phyloP scores from a whole-genome alignment of 2,113 vertebrate genomes.

The Prunella himalayana region DNA sequence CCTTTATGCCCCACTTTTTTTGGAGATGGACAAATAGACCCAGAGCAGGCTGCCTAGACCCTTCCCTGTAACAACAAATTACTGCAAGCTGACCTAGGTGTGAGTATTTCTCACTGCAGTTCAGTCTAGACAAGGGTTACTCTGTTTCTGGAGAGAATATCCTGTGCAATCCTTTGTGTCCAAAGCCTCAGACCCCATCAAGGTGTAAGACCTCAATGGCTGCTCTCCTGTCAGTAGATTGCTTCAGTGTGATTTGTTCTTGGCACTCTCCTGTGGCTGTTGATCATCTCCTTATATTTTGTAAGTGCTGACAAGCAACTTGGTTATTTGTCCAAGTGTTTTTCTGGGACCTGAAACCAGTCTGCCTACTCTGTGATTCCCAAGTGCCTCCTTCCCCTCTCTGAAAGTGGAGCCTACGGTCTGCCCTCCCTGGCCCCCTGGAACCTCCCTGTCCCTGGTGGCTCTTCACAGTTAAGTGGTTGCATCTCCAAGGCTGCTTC shows the following conservation, averaged over 20 bases:
- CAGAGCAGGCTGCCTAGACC: neutral
- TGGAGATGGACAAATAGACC: neutral
- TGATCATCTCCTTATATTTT: slow-evolving; percentile 55
- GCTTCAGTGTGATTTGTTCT: slow-evolving; percentile 47
- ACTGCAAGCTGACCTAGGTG: neutral
- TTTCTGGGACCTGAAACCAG: slow-evolving; percentile 8
- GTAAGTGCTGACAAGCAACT: slow-evolving; percentile 52
- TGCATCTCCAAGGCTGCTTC: neutral
- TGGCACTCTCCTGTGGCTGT: slow-evolving; percentile 28
- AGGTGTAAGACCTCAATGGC: neutral
- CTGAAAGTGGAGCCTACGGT: neutral
- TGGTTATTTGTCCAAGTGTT: slow-evolving; percentile 44
- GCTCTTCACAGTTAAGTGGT: neutral
- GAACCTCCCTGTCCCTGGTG: neutral
- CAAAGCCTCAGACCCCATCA: neutral
- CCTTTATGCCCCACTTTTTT: neutral
- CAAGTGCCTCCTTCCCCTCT: neutral
- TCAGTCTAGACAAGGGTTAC: neutral
- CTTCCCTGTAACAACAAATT: neutral
- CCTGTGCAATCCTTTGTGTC: neutral
- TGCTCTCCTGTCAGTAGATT: slow-evolving; percentile 32
- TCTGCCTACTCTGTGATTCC: slow-evolving; percentile 9
- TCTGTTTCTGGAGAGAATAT: neutral
- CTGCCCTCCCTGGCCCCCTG: slow-evolving; percentile 1
- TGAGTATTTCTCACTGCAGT: accelerated